Conservation (phyloP, 2,797 vertebrate species). For the Capromys pilorides region DNA sequence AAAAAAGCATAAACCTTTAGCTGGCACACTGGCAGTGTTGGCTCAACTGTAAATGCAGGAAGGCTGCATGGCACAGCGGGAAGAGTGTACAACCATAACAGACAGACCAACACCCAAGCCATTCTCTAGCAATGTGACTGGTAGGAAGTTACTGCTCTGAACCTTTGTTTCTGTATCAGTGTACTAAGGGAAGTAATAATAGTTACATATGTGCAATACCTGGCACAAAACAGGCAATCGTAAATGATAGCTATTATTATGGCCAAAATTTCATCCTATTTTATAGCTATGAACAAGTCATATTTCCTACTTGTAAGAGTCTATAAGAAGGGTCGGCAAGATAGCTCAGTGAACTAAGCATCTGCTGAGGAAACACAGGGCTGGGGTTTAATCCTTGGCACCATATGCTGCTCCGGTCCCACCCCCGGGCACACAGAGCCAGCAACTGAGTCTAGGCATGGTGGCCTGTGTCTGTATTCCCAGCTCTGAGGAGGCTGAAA, state of each 20-base stretch:
- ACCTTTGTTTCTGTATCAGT: not conserved
- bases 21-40: not conserved
- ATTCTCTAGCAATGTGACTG: not conserved
- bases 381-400: too few relatives aligned
- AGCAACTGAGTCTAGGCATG: too few relatives aligned
- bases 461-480: too few relatives aligned
- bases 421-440: too few relatives aligned
- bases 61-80: not conserved
- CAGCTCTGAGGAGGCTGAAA: too few relatives aligned
- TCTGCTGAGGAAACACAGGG: too few relatives aligned
- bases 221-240: not conserved
- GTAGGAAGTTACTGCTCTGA: not conserved
- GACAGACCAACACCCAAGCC: not conserved
- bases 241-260: not conserved
- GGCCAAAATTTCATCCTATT: constrained; percentile 6
- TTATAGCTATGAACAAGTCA: not conserved
- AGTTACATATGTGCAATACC: not conserved
- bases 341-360: too few relatives aligned
- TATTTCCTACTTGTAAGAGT: constrained; percentile 1
- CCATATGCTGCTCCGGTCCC: too few relatives aligned
- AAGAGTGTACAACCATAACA: not conserved
- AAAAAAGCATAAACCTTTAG: not conserved
- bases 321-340: not conserved
- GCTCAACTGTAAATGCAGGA: not conserved
- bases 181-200: not conserved